Evolutionary conservation across 2,797 vertebrate genomes (phyloP).

Genomic region (Yasuhikotakia modesta): DNA sequence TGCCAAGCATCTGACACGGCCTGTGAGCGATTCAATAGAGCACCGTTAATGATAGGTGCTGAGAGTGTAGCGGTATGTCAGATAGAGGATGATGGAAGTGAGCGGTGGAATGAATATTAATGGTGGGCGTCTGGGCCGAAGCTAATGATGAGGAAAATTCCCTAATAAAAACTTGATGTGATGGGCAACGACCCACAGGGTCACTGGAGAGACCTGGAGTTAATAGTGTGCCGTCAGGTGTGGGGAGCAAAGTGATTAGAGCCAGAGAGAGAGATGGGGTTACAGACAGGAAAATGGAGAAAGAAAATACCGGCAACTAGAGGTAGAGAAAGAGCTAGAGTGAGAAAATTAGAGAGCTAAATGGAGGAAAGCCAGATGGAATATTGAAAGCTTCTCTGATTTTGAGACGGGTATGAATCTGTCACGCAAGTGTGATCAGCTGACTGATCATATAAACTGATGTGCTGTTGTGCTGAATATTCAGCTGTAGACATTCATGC

Average conservation of each 20-base stretch:
- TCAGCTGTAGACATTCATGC: no score
- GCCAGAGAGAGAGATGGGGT: slow-evolving; percentile 57
- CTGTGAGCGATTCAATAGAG: slow-evolving; percentile 63
- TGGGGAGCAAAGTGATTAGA: slow-evolving; percentile 81
- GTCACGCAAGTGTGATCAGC: not conserved
- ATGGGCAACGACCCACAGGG: slow-evolving; percentile 80
- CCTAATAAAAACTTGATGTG: slow-evolving; percentile 85
- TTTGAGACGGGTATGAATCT: not conserved
- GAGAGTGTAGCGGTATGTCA: slow-evolving; percentile 62
- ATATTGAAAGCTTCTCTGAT: not conserved
- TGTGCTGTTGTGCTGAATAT: no score
- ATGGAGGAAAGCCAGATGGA: slow-evolving; percentile 25
- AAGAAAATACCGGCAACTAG: not conserved
- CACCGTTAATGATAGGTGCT: slow-evolving; percentile 71
- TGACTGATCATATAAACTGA: not conserved
- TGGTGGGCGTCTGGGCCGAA: slow-evolving; percentile 77
- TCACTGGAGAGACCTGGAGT: slow-evolving; percentile 82
- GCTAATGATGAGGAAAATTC: slow-evolving; percentile 86
- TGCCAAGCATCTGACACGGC: not conserved
- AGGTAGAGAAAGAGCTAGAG: slow-evolving; percentile 1
- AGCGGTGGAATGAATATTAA: slow-evolving; percentile 81
- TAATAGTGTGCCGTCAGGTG: slow-evolving; percentile 83
- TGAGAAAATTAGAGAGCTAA: slow-evolving; percentile 12
- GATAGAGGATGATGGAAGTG: slow-evolving; percentile 75
- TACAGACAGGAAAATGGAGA: slow-evolving; percentile 22